Evolutionary conservation across 2,797 vertebrate species (phyloP), one percentile per base, ranked within the genome.

Genomic region (Petrocephalus sullivani): DNA sequence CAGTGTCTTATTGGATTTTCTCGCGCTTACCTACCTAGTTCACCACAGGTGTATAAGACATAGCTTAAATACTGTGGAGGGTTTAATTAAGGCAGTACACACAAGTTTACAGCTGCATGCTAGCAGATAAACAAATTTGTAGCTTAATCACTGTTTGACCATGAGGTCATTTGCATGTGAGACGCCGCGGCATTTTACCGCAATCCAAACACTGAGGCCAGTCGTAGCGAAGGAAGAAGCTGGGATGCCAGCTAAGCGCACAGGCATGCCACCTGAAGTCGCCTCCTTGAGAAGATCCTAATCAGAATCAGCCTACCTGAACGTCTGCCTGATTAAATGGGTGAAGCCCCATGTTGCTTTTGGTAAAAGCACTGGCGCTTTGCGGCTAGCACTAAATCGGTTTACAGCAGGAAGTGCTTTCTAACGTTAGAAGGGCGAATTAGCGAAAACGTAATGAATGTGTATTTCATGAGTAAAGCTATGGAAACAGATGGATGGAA

Each of bases 101-200:
- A 84, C 81, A 84, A 84, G 75, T 19, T 81, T 46, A 28, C 49
- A 84, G 51, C 81, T 84, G 51, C 81, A 84, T 54, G 46, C 89
- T 88, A 57, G 86, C 89, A 90, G 90, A 91, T 91, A 91, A 90
- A 90, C 88, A 83, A 83, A 88, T 92, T 87, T 90, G 90, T 90
- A 91, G 92, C 88, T 87, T 90, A 92, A 92, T 91, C 89, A 89
- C 61, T 12, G 89, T 46, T 85, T 91, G 88, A 90, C 81, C 81
- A 89, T 90, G 91, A 92, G 92, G 91, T 90, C 92, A 91, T 88
- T 89, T 81, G 75, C 75, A 53, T 84, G n/a, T 54, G 81, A 84
- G 49, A 53, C 81, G 75, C 49, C 4, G n/a, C 12, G 49, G 51
- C 21, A 83, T 83, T 83, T 51, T 51, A n/a, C n/a, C 46, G 41